Conservation (phyloP, 2,888 invertebrate species). For the Rhorus exstirpatorius region DNA sequence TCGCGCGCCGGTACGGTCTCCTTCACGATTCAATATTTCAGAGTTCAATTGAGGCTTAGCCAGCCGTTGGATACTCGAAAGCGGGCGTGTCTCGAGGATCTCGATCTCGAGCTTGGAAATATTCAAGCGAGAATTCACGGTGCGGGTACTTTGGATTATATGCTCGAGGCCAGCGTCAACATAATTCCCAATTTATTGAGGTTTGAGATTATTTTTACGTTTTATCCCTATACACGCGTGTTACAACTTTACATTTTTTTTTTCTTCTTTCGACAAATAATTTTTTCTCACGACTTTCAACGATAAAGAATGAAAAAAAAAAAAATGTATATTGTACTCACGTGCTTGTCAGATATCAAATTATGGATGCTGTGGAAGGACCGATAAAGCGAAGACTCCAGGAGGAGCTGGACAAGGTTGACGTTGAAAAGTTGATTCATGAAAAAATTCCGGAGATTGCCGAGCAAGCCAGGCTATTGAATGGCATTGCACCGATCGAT, state of each 20-base stretch:
- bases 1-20: constrained; percentile 91
- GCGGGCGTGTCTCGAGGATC: constrained; percentile 90
- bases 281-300: constrained; percentile 15
- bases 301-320: neutral
- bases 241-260: constrained; percentile 6
- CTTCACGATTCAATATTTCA: constrained; percentile 93
- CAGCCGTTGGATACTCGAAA: constrained; percentile 93
- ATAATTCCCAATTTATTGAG: constrained; percentile 94
- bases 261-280: neutral
- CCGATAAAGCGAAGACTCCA: constrained; percentile 92
- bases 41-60: constrained; percentile 89
- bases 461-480: constrained; percentile 86
- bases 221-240: too few relatives aligned
- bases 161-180: constrained; percentile 93
- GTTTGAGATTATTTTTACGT: constrained; percentile 70
- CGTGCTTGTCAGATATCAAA: constrained; percentile 88
- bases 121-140: constrained; percentile 94
- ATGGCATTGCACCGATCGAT: constrained; percentile 77
- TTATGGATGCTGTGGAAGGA: constrained; percentile 94
- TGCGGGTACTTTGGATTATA: constrained; percentile 94
- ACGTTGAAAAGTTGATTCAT: constrained; percentile 91
- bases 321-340: neutral
- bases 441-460: constrained; percentile 90
- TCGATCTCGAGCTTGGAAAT: constrained; percentile 94
- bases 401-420: constrained; percentile 91